Conservation (phyloP, 2,888 invertebrate genomes). For the Eupithecia exiguata region DNA sequence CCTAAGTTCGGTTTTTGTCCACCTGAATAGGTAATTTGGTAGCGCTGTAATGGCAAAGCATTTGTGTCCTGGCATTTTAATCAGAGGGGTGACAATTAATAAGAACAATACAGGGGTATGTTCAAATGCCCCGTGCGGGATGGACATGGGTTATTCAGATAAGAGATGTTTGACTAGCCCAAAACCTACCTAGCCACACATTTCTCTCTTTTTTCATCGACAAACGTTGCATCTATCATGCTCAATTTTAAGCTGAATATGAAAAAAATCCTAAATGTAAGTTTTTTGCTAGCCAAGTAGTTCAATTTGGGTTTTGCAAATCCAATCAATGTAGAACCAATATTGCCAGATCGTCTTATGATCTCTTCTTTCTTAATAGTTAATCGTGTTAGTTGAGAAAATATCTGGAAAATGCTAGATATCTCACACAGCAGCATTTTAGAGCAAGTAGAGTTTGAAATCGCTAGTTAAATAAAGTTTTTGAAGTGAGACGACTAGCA, state of each 20-base stretch:
- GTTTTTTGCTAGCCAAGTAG: not conserved
- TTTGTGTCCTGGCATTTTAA: slow-evolving; percentile 71
- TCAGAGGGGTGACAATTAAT: slow-evolving; percentile 55
- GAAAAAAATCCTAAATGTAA: not conserved
- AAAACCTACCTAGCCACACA: no score
- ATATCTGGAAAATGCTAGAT: not conserved
- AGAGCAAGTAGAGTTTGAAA: not conserved
- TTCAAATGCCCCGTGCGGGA: slow-evolving; percentile 39
- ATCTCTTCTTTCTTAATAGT: not conserved
- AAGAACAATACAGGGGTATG: slow-evolving; percentile 43
- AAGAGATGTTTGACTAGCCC: not conserved
- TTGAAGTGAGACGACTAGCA: not conserved
- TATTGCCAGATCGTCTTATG: not conserved
- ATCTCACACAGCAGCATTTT: not conserved
- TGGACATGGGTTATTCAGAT: slow-evolving; percentile 9
- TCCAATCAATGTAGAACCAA: not conserved
- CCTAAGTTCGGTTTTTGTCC: not conserved
- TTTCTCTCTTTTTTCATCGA: no score
- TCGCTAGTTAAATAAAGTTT: not conserved
- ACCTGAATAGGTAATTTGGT: slow-evolving; percentile 11
- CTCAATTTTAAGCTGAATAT: not conserved
- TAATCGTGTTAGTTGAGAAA: not conserved
- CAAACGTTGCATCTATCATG: not conserved
- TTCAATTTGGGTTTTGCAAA: not conserved
- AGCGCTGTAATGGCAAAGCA: slow-evolving; percentile 60